Base-by-base conservation (phyloP, 1,140 invertebrate genomes). In the Ips nitidus region DNA sequence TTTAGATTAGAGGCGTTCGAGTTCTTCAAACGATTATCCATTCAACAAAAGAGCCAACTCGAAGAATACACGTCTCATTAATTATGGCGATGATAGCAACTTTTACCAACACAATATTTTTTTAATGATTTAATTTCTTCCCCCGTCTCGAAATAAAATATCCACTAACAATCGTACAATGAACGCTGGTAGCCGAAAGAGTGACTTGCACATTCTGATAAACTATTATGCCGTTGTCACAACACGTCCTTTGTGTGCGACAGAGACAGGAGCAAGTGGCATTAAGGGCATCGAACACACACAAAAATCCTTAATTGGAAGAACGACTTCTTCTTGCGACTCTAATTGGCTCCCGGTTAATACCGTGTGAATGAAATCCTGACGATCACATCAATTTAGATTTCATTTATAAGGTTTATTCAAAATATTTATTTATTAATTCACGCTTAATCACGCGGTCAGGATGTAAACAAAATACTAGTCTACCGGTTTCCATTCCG, bases 101-200 rank as follows among this genome's bases (percentile, higher is more conserved):
- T 63, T 63, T 63, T 63, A 52, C 47, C 40, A 5, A 63, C 50
- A 63, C 61, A 63, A 63, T 63, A 63, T 59, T 63, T 61, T 61
- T 61, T 63, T 63, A 63, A 63, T 52, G 61, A 63, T 63, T 63
- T 52, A 63, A 63, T 63, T 38, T 63, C 47, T 63, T 52, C 61
- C 40, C 41, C 59, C 8, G 22, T 40, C 38, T 50, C 6, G 37
- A 60, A 57, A 57, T 39, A 57, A 57, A 39, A 36, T 38, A 3
- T 38, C 4, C 55, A 22, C 38, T 36, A 60, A 60, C 58, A 60
- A 60, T 60, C 41, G 61, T 36, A 63, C 61, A 63, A 63, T 63
- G 47, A 39, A 52, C n/a, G 61, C 47, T 63, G 61, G 61, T 63
- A 63, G 61, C 61, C n/a, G 39, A 37, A 52, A 50, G 7, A 36